Conservation (phyloP, 2,113 vertebrate species). For the Spilogale gracilis region DNA sequence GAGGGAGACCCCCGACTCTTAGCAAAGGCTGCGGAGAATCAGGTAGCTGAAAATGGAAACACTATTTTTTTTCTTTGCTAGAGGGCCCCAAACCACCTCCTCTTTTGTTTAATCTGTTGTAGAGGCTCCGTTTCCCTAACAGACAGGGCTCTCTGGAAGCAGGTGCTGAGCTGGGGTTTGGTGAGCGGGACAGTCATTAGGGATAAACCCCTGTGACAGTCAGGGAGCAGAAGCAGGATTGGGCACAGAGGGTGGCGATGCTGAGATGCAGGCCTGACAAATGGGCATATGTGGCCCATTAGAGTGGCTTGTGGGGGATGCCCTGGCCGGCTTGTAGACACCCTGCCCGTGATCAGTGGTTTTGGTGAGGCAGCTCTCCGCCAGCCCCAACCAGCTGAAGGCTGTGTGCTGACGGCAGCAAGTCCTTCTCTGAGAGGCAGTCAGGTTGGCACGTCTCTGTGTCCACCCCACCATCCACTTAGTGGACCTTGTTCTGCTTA, state of each 20-base stretch:
- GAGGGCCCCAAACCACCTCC: background rate
- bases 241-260: background rate
- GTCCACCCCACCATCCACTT: background rate
- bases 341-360: background rate
- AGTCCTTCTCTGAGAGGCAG: background rate
- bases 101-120: background rate
- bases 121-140: background rate
- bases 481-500: background rate
- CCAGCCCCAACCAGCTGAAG: background rate
- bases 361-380: background rate
- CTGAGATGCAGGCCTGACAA: background rate
- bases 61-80: background rate
- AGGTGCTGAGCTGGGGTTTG: background rate
- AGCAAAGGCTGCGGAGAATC: background rate
- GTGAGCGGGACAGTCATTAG: background rate
- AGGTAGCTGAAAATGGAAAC: background rate
- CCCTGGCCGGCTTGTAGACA: background rate
- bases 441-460: background rate
- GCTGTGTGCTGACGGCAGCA: background rate
- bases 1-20: background rate
- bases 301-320: background rate
- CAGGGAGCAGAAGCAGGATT: background rate
- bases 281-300: background rate
- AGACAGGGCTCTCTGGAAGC: background rate
- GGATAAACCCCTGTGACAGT: background rate